Evolutionary conservation across 2,888 invertebrate genomes (phyloP), one percentile per base, ranked within the genome.

Genomic region (Tinea semifulvella): DNA sequence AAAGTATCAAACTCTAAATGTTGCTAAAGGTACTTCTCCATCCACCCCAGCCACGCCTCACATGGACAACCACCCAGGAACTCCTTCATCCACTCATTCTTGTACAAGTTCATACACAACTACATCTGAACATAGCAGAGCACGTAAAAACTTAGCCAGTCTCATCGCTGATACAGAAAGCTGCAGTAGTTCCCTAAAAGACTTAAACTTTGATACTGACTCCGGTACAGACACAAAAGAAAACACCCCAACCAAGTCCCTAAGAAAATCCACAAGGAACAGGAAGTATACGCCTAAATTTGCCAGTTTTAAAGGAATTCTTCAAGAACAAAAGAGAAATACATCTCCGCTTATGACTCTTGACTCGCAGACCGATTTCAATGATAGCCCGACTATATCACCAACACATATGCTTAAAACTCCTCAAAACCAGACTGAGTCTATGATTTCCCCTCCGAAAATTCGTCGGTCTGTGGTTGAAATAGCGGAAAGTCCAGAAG

Each of bases 141-240:
- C 77, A 7, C 61, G 80, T 3, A 77, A 77, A 49, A 76, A 76
- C 51, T 59, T 80, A 3, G 76, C 76, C 40, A 73, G 67, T 50
- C 67, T 80, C 40, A 79, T 77, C 14, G 80, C 79, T 11, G 80
- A 81, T 51, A 72, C 80, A 2, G 82, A 82, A 50, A 81, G 80
- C 53, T 81, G 81, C 54, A 81, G 80, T 56, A 81, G 80, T 53
- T 81, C 81, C 2, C 50, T 82, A 6, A 79, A 81, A 68, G 81
- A 80, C 51, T 61, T 81, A 0, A 82, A 75, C 51, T 81, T 82
- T 46, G 74, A 81, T 49, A 64, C 79, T 0, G 81, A 81, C 49
- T 79, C 81, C 1, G 70, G 73, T 1, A 62, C 70, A 0, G 80
- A 80, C 46, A 69, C 77, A 1, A 81, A 80, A 61, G 80, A 81